A percentile compares a stretch with the other conserved stretches of the same genome.
Evolutionary conservation across 2,888 invertebrate species (phyloP).

Genomic region (Drosophila neonasuta): DNA sequence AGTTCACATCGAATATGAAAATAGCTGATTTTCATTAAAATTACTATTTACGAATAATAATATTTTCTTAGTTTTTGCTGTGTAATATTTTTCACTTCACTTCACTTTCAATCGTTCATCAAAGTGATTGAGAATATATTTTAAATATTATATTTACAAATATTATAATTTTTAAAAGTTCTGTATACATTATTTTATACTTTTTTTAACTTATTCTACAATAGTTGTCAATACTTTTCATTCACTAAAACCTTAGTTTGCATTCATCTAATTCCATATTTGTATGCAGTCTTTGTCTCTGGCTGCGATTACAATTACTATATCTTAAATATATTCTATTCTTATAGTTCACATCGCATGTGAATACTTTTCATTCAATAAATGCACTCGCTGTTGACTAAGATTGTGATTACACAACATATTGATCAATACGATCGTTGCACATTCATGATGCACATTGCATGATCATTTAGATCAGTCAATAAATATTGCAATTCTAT

Average conservation of each 20-base stretch:
- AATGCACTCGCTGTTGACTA: background rate
- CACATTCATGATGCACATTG: background rate
- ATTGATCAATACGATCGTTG: background rate
- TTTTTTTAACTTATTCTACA: background rate
- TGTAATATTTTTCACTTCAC: too few species aligned
- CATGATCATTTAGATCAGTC: background rate
- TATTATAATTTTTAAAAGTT: too few species aligned
- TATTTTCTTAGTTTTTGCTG: too few species aligned
- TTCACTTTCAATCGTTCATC: too few species aligned
- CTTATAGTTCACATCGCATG: background rate
- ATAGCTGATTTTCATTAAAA: too few species aligned
- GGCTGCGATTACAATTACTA: background rate
- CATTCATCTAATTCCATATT: background rate
- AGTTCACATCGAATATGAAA: background rate
- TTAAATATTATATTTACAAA: too few species aligned
- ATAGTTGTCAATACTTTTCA: background rate
- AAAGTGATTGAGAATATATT: too few species aligned
- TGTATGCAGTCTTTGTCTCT: background rate
- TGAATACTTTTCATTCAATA: background rate
- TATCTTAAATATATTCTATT: background rate
- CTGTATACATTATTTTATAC: background rate
- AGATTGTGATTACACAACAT: background rate
- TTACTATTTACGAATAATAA: too few species aligned
- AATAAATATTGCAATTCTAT: background rate
- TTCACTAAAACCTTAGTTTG: background rate